Conservation (phyloP, 2,888 invertebrate species). For the Amaurobius ferox region DNA sequence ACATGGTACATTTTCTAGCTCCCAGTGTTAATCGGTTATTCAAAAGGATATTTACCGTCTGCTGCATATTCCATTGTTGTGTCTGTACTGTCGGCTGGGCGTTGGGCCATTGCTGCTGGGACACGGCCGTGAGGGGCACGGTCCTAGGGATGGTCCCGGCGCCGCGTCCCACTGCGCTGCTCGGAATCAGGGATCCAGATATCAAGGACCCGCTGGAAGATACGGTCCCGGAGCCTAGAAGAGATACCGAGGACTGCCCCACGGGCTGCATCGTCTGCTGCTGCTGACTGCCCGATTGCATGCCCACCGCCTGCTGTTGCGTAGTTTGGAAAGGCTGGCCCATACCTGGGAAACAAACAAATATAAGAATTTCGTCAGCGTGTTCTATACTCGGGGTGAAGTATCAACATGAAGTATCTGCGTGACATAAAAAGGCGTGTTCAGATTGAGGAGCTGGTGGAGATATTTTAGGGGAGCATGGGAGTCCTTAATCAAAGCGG, state of each 20-base stretch:
- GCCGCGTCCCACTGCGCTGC: constrained; percentile 25
- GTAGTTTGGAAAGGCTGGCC: constrained; percentile 70
- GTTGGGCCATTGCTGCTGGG: constrained; percentile 52
- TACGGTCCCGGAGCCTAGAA: constrained; percentile 26
- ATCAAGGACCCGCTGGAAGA: constrained; percentile 12
- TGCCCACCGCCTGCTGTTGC: constrained; percentile 47
- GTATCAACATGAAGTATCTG: no score
- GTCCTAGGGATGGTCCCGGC: constrained; percentile 68
- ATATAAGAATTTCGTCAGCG: no score
- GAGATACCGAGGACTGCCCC: constrained; percentile 33
- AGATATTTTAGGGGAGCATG: no score
- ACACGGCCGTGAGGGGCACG: constrained; percentile 65
- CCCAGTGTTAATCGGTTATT: no score
- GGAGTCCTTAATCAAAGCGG: no score
- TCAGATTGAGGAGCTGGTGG: no score
- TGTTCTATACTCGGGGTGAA: no score
- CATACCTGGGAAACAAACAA: constrained; percentile 42
- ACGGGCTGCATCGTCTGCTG: constrained; percentile 55
- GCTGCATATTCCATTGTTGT: constrained; percentile 41
- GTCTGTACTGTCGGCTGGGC: constrained; percentile 18
- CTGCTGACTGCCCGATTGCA: constrained; percentile 40
- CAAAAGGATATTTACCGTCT: no score
- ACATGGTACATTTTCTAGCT: no score
- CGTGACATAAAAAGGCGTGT: no score
- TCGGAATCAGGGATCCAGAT: constrained; percentile 56